Evolutionary conservation across 2,113 vertebrate species (phyloP), one percentile per base, ranked within the genome.

Genomic region (Hoplias malabaricus): DNA sequence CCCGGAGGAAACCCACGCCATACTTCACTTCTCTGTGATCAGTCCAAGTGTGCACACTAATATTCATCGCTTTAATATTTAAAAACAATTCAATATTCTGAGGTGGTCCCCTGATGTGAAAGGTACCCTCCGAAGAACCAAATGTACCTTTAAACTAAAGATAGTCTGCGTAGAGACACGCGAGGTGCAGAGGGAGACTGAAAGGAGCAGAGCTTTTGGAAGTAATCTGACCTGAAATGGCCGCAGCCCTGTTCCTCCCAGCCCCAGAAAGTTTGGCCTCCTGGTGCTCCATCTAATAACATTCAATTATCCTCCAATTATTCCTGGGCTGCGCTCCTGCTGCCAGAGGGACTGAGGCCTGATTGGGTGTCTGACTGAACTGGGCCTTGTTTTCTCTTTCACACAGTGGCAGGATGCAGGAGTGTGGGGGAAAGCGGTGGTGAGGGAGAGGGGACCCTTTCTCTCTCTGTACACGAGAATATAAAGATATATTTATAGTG

Each of bases 241-340:
- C 72, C 3, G 42, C 27, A 36, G 33, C 62, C 46, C 10, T 50
- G 57, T 46, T 23, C 23, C 4, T 54, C 14, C 21, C 38, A 48
- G 68, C 53, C 53, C 23, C 66, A 31, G 56, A 54, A 80, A 21
- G 73, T 50, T 34, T 46, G 54, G 7, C 43, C 29, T 72, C 56
- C 25, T 59, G 40, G 54, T 50, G 71, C 71, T 62, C 54, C 63
- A 61, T 75, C 71, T 75, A 80, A 80, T 80, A 80, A 80, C 78
- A 62, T 80, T 69, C 78, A 75, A 69, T 75, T 80, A 80, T 67
- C 67, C 65, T 69, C 56, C 71, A 62, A 68, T 75, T 75, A 61
- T 80, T 74, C 63, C 31, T 38, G 31, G 54, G 25, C 62, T 69
- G 62, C 69, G 66, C 46, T 59, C 63, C 1, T 23, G 12, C 54